Conservation (phyloP, 1,140 invertebrate genomes). For the Tetragonula clypearis region DNA sequence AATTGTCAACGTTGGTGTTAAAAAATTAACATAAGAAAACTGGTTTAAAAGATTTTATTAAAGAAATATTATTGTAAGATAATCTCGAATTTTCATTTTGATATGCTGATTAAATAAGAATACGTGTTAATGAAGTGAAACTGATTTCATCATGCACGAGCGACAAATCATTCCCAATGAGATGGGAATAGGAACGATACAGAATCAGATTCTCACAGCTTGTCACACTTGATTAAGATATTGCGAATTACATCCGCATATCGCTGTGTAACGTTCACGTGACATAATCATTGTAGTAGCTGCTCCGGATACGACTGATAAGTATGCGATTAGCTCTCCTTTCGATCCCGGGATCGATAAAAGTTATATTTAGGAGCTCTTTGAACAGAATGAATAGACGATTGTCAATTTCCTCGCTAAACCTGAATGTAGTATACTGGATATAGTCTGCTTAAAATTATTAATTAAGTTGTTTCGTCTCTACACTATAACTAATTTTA, state of each 20-base stretch:
- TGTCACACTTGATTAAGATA: conserved; percentile 54
- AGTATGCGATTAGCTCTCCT: conserved; percentile 21
- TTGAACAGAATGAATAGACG: no score
- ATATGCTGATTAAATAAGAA: background rate
- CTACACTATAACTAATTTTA: background rate
- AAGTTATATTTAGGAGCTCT: background rate
- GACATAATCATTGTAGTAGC: conserved; percentile 52
- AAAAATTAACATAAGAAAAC: background rate
- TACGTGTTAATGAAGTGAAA: background rate
- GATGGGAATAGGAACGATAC: background rate
- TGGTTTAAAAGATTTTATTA: background rate
- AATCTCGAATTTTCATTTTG: no score
- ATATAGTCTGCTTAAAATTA: no score
- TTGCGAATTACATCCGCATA: conserved; percentile 56
- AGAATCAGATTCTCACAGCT: conserved; percentile 41
- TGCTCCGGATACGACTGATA: conserved; percentile 25
- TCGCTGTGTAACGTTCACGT: conserved; percentile 36
- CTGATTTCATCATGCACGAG: background rate
- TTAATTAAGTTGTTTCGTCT: background rate
- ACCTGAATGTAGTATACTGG: background rate
- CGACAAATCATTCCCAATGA: conserved; percentile 2
- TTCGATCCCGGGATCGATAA: conserved; percentile 16
- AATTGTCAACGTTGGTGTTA: background rate
- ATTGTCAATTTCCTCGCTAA: background rate
- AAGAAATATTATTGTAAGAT: no score